phyloP scores from a whole-genome alignment of 2,888 invertebrate species.

The Palloptera scutellata region DNA sequence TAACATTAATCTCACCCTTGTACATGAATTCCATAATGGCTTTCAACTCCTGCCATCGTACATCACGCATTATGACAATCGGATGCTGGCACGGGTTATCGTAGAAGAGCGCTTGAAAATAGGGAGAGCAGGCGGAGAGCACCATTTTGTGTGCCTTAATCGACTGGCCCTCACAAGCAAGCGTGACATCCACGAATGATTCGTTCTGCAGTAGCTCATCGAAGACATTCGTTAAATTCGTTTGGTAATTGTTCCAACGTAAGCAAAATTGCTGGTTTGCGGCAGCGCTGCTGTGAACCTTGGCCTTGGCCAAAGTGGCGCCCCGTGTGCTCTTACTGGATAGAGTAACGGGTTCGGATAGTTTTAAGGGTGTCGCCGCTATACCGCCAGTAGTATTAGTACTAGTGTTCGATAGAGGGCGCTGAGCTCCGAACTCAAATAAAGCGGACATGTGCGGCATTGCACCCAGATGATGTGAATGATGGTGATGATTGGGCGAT shows the following conservation, averaged over 20 bases:
- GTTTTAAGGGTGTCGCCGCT: constrained; percentile 27
- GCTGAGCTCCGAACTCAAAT: constrained; percentile 49
- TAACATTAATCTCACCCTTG: constrained; percentile 93
- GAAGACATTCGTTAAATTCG: constrained; percentile 81
- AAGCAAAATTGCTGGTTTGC: constrained; percentile 82
- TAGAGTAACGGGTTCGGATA: constrained; percentile 16
- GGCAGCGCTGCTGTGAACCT: constrained; percentile 26
- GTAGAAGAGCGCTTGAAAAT: constrained; percentile 89
- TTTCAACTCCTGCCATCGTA: constrained; percentile 87
- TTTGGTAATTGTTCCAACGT: constrained; percentile 93
- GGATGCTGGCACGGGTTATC: constrained; percentile 95
- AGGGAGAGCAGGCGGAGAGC: constrained; percentile 90
- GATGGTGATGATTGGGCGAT: constrained; percentile 48
- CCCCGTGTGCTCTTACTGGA: constrained; percentile 9
- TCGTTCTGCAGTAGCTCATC: constrained; percentile 89
- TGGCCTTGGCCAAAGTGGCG: constrained; percentile 8
- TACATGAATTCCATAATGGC: constrained; percentile 95
- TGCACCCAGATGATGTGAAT: constrained; percentile 35
- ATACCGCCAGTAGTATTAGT: constrained; percentile 31
- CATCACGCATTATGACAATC: constrained; percentile 90
- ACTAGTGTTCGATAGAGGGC: constrained; percentile 29
- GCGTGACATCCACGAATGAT: constrained; percentile 89
- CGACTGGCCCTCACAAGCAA: constrained; percentile 89
- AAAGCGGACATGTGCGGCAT: constrained; percentile 45
- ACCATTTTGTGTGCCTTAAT: constrained; percentile 95